These are phyloP conservation scores for Anoura caudifer DNA, from an alignment of 2,113 vertebrate genomes.

Conservation along the genomic window DNA sequence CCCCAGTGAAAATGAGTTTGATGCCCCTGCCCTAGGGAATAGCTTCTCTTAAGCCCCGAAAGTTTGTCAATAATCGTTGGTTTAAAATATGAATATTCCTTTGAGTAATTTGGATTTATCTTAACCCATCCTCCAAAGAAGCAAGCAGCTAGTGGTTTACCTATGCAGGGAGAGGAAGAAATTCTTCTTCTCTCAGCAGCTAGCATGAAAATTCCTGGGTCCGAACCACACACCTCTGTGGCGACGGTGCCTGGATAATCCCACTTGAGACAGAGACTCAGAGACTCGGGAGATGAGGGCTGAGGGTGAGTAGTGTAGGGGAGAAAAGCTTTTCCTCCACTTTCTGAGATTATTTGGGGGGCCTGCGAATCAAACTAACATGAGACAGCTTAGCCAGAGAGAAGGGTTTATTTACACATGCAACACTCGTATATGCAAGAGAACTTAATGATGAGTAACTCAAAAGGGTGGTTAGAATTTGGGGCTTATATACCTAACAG, in stretches of 20 bases:
- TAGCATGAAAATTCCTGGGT: not conserved
- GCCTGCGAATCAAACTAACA: not conserved
- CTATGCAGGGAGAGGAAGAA: not conserved
- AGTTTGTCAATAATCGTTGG: not conserved
- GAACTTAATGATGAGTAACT: not conserved
- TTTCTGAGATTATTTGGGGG: not conserved
- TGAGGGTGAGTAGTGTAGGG: not conserved
- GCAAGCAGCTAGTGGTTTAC: not conserved
- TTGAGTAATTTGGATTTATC: not conserved
- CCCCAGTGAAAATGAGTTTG: no score
- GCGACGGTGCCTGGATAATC: not conserved
- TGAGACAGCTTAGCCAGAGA: not conserved
- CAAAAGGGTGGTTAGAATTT: not conserved
- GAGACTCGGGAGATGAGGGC: not conserved
- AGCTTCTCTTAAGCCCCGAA: not conserved
- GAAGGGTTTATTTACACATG: not conserved
- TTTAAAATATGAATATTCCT: not conserved
- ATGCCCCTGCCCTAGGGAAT: not conserved
- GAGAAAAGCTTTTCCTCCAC: not conserved
- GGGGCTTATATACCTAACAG: not conserved
- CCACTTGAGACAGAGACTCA: not conserved
- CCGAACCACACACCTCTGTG: not conserved
- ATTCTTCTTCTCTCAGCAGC: not conserved
- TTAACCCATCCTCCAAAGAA: not conserved
- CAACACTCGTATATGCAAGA: fast-evolving